phyloP scores from a whole-genome alignment of 2,113 vertebrate genomes.

The Psittacus erithacus region DNA sequence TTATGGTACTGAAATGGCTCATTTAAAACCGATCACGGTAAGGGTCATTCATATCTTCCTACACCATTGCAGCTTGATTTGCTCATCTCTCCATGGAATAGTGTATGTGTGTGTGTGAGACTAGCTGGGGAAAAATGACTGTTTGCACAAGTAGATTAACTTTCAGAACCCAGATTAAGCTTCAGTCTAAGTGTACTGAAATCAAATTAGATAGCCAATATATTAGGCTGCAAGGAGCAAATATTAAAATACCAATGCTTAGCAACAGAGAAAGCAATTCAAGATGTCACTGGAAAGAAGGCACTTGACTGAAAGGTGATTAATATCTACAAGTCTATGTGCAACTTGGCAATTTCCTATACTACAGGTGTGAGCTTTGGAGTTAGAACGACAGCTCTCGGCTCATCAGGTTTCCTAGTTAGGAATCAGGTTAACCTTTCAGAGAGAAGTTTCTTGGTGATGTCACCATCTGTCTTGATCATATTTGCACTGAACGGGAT shows the following conservation, averaged over 20 bases:
- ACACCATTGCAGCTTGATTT: not conserved
- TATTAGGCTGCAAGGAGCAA: not conserved
- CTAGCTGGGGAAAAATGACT: not conserved
- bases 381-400: not conserved
- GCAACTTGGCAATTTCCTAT: not conserved
- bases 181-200: not conserved
- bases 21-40: not conserved
- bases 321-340: not conserved
- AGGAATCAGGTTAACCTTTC: slow-evolving; percentile 40
- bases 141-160: not conserved
- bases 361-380: not conserved
- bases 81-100: not conserved
- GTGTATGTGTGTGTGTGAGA: not conserved
- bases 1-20: not conserved
- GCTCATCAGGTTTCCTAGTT: slow-evolving; percentile 14
- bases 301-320: not conserved
- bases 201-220: not conserved
- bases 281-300: not conserved
- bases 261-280: not conserved
- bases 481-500: not conserved
- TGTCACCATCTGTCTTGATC: not conserved
- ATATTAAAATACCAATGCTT: not conserved
- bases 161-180: not conserved
- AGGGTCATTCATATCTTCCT: not conserved
- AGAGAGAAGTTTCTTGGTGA: slow-evolving; percentile 2